Evolutionary conservation across 2,797 vertebrate species (phyloP).

Genomic region (Tragopan temminckii): DNA sequence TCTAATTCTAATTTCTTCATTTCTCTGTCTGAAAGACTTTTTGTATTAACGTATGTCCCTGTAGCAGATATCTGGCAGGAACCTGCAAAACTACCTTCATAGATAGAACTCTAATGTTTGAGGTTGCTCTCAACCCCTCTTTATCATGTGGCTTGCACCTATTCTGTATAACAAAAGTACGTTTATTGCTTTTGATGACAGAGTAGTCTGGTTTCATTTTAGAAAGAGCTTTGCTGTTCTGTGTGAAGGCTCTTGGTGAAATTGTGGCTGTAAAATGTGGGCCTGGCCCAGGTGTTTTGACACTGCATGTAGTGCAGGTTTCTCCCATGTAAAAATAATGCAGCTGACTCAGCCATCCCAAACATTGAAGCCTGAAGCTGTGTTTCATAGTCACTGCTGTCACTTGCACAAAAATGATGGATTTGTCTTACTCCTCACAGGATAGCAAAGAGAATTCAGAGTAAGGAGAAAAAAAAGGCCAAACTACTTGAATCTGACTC

Average conservation of each 20-base stretch:
- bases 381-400: not conserved
- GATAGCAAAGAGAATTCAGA: not conserved
- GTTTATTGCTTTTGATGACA: not conserved
- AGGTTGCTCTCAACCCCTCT: not conserved
- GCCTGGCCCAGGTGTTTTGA: not conserved
- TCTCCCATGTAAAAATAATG: not conserved
- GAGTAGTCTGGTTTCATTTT: not conserved
- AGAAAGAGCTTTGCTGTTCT: not conserved
- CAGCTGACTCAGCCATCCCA: not conserved
- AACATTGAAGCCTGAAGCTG: not conserved
- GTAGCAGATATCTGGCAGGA: not conserved
- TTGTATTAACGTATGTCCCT: not conserved
- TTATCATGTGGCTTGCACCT: not conserved
- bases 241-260: not conserved
- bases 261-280: not conserved
- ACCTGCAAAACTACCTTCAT: not conserved
- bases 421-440: not conserved
- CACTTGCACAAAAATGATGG: not conserved
- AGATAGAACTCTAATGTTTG: not conserved
- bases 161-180: not conserved
- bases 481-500: slow-evolving; percentile 1
- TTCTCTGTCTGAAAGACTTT: not conserved
- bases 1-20: not conserved
- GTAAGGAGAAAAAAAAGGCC: slow-evolving; percentile 5
- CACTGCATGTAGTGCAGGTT: not conserved